These are phyloP conservation scores for Morelia viridis DNA, from an alignment of 2,797 vertebrate genomes.

Conservation along the genomic window DNA sequence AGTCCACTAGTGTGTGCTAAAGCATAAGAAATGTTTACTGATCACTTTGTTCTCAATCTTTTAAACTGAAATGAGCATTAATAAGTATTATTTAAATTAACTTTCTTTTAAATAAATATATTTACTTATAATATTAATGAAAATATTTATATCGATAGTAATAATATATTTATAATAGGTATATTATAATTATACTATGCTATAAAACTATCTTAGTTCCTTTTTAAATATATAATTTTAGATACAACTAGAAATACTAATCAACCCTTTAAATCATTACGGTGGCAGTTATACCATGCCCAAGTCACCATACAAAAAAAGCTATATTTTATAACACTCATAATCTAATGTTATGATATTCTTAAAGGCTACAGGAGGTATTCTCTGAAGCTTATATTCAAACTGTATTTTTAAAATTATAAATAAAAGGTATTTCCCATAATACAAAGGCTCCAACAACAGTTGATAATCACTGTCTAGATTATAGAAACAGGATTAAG, in stretches of 20 bases:
- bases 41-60: constrained; percentile 25
- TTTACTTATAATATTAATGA: neutral
- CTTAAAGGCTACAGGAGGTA: constrained; percentile 38
- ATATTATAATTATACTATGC: neutral
- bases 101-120: neutral
- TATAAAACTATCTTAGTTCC: constrained; percentile 46
- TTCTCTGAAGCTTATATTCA: constrained; percentile 47
- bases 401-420: constrained; percentile 49
- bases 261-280: constrained; percentile 47
- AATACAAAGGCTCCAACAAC: constrained; percentile 35
- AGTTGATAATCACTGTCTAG: constrained; percentile 53
- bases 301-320: constrained; percentile 53
- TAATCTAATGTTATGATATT: constrained; percentile 51
- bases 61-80: neutral
- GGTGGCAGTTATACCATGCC: constrained; percentile 59
- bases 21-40: constrained; percentile 69
- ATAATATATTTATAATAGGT: neutral
- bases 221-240: constrained; percentile 66
- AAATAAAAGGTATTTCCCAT: constrained; percentile 62
- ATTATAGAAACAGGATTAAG: constrained; percentile 60
- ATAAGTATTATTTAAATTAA: constrained; percentile 47
- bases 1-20: constrained; percentile 91
- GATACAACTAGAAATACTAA: constrained; percentile 53
- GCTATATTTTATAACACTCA: constrained; percentile 37
- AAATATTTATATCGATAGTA: neutral